Evolutionary conservation across 2,113 vertebrate species (phyloP), one percentile per base, ranked within the genome.

Genomic region (Proteles cristata): DNA sequence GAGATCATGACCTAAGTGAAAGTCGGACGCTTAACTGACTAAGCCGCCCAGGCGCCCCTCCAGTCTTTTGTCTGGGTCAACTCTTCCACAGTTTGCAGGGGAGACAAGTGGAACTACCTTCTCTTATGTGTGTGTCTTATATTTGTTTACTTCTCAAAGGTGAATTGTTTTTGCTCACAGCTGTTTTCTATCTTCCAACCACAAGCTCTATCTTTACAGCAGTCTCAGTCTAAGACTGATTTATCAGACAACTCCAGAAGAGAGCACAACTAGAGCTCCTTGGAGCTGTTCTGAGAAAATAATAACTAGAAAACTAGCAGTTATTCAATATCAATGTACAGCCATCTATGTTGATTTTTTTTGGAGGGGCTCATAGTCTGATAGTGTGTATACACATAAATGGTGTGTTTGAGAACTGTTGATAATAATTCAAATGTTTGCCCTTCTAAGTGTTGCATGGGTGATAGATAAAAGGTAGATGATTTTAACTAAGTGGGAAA

Each of bases 121-220:
- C 68, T 87, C 35, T 58, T 77, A 17, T 65, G 11, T 66, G 17
- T 77, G 26, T 69, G 31, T 39, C 39, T 69, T 71, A 26, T n/a
- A 92, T 89, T 79, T 95, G 19, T 92, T 95, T 80, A 63, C 16
- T 31, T 90, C 26, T 87, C 43, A 28, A 73, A 96, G 77, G 58
- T 86, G 28, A 97, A 94, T 28, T 80, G 26, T 77, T 90, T 90
- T 95, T 53, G 21, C 33, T 88, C 35, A 80, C 53, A 83, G n/a
- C 3, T 95, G 26, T 71, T 96, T 94, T 92, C 61, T 69, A 7
- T 55, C 33, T 80, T 93, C 93, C 19, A n/a, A 23, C 1, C 26
- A 33, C 71, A 76, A 88, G 50, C 21, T 90, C 43, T 81, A 19
- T 74, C 31, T 63, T 90, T 15, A 87, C 0, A 14, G 86, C 81